Conservation (phyloP, 2,797 vertebrate species). For the Clamator glandarius region DNA sequence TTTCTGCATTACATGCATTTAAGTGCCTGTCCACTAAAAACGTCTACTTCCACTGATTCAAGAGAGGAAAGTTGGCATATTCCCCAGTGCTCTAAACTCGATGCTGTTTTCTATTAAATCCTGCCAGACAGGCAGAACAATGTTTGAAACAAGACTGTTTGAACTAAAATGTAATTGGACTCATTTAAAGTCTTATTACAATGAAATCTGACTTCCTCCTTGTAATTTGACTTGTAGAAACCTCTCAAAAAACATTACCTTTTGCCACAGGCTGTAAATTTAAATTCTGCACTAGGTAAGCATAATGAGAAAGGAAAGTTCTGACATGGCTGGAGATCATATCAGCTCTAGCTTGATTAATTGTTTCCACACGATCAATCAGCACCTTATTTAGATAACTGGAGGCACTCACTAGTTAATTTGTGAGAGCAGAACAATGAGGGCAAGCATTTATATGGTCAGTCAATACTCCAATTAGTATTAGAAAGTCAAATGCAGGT, state of each 20-base stretch:
- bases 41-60: slow-evolving; percentile 31
- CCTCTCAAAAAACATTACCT: slow-evolving; percentile 59
- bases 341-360: slow-evolving; percentile 69
- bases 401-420: slow-evolving; percentile 70
- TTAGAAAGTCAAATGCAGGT: slow-evolving; percentile 47
- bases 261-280: slow-evolving; percentile 68
- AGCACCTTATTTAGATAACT: slow-evolving; percentile 72
- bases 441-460: slow-evolving; percentile 60
- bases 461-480: slow-evolving; percentile 69
- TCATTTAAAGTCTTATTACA: slow-evolving; percentile 70
- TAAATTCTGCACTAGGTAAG: slow-evolving; percentile 66
- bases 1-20: slow-evolving; percentile 69
- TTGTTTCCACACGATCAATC: slow-evolving; percentile 72
- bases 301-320: slow-evolving; percentile 70
- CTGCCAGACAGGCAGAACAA: slow-evolving; percentile 59
- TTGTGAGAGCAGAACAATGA: slow-evolving; percentile 57
- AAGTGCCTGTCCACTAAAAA: slow-evolving; percentile 61
- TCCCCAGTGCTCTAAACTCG: slow-evolving; percentile 44
- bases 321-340: slow-evolving; percentile 68
- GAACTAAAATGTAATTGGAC: slow-evolving; percentile 69
- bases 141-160: slow-evolving; percentile 70
- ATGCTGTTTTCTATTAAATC: slow-evolving; percentile 69
- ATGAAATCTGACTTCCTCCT: slow-evolving; percentile 62
- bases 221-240: slow-evolving; percentile 65
- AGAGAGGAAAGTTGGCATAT: slow-evolving; percentile 55